Evolutionary conservation across 2,888 invertebrate species (phyloP), one percentile per base, ranked within the genome.

Genomic region (Didymodactylos carnosus): DNA sequence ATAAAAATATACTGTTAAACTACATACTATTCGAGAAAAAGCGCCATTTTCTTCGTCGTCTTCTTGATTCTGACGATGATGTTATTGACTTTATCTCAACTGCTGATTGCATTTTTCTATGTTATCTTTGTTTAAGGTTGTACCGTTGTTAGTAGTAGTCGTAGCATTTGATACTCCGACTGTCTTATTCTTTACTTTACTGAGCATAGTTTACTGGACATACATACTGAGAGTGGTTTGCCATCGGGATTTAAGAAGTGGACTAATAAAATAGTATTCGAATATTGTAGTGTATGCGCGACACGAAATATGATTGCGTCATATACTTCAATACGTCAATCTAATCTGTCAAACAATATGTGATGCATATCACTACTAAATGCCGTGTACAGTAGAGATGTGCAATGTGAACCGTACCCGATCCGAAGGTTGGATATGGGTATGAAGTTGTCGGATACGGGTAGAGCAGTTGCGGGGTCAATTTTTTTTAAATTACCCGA

Each of bases 121-220:
- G 29, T 51, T n/a, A n/a, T n/a, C n/a, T n/a, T n/a, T n/a, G n/a
- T n/a, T n/a, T n/a, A n/a, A n/a, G n/a, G n/a, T n/a, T n/a, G n/a
- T n/a, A n/a, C n/a, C n/a, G n/a, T n/a, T n/a, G n/a, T n/a, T n/a
- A n/a, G n/a, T n/a, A n/a, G n/a, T n/a, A n/a, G n/a, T n/a, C n/a
- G n/a, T n/a, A n/a, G n/a, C n/a, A n/a, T n/a, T n/a, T n/a, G n/a
- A n/a, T n/a, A n/a, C n/a, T n/a, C n/a, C n/a, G n/a, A n/a, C n/a
- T n/a, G n/a, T n/a, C n/a, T n/a, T n/a, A n/a, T n/a, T n/a, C 90
- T 75, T 72, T 90, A 88, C 79, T 89, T 88, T 75, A 95, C 88
- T 13, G 92, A 92, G 77, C 97, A 87, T 69, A 94, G 86, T 69
- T 94, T 94, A 84, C 94, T 92, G 13, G 90, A 88, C 89, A 94